phyloP scores from a whole-genome alignment of 1,140 invertebrate genomes.

The Caenorhabditis brenneri region DNA sequence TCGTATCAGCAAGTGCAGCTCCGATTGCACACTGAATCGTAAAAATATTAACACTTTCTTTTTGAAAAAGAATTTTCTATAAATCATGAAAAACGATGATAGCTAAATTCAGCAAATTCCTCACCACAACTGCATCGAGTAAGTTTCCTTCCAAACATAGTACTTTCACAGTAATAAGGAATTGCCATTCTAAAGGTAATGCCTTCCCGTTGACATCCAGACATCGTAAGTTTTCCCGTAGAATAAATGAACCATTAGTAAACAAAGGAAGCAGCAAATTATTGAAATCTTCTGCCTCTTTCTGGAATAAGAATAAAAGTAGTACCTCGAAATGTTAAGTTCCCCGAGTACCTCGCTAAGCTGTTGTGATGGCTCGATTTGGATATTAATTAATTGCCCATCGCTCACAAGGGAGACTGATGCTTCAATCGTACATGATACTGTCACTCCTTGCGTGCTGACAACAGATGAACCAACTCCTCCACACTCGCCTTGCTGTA shows the following conservation, averaged over 20 bases:
- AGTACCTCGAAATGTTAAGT: background rate
- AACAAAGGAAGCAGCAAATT: background rate
- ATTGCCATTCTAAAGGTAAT: background rate
- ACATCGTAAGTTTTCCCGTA: background rate
- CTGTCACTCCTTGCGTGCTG: background rate
- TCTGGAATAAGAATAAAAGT: background rate
- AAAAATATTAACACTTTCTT: background rate
- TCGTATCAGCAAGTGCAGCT: background rate
- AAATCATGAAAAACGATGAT: too few relatives aligned
- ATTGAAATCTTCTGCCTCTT: constrained; percentile 1
- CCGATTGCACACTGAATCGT: background rate
- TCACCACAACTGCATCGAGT: background rate
- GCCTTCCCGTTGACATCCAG: background rate
- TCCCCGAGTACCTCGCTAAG: background rate
- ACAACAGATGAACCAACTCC: constrained; percentile 20
- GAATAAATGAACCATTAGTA: background rate
- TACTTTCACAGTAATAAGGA: background rate
- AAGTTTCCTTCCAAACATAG: background rate
- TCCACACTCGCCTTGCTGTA: constrained; percentile 30
- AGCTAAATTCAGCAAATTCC: too few relatives aligned
- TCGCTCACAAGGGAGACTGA: constrained; percentile 11
- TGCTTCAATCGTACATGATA: constrained; percentile 17
- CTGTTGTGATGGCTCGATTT: background rate
- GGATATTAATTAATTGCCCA: background rate
- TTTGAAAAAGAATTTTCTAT: too few relatives aligned